These are phyloP conservation scores for Rhabdomys pumilio DNA, from an alignment of 2,797 vertebrate species.

Conservation along the genomic window DNA sequence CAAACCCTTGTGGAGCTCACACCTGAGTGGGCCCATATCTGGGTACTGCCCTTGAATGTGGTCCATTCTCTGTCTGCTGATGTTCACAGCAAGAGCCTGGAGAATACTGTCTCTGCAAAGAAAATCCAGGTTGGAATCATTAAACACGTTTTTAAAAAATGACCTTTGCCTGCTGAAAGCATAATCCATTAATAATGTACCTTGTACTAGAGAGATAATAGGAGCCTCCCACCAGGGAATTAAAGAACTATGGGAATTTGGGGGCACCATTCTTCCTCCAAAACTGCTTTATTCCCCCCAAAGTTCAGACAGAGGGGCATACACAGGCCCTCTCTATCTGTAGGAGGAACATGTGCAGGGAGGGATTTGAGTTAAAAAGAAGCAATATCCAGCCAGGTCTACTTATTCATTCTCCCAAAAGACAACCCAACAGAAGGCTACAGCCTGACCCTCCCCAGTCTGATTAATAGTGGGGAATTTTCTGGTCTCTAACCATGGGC, in stretches of 20 bases:
- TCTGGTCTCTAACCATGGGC: not conserved
- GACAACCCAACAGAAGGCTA: not conserved
- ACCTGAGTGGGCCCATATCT: fast-evolving
- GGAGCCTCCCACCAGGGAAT: slow-evolving; percentile 82
- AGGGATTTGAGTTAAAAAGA: not conserved
- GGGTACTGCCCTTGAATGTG: not conserved
- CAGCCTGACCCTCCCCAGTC: not conserved
- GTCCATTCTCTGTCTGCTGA: slow-evolving; percentile 36
- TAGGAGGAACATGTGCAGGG: not conserved
- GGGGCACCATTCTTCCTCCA: slow-evolving; percentile 71
- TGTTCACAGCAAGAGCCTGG: slow-evolving; percentile 75
- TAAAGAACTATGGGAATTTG: slow-evolving; percentile 85
- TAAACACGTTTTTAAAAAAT: slow-evolving; percentile 87
- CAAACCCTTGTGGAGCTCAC: not conserved
- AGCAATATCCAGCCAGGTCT: too few relatives aligned
- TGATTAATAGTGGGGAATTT: not conserved
- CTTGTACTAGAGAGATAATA: slow-evolving; percentile 87
- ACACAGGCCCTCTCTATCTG: not conserved
- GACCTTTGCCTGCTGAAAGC: slow-evolving; percentile 88
- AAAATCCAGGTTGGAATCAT: slow-evolving; percentile 88
- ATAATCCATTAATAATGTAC: slow-evolving; percentile 88
- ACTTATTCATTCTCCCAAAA: not conserved
- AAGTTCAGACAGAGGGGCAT: slow-evolving; percentile 28
- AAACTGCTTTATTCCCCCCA: slow-evolving; percentile 61
- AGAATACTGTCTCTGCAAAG: slow-evolving; percentile 85